Evolutionary conservation across 1,140 invertebrate genomes (phyloP).

Genomic region (Eriosoma lanigerum): DNA sequence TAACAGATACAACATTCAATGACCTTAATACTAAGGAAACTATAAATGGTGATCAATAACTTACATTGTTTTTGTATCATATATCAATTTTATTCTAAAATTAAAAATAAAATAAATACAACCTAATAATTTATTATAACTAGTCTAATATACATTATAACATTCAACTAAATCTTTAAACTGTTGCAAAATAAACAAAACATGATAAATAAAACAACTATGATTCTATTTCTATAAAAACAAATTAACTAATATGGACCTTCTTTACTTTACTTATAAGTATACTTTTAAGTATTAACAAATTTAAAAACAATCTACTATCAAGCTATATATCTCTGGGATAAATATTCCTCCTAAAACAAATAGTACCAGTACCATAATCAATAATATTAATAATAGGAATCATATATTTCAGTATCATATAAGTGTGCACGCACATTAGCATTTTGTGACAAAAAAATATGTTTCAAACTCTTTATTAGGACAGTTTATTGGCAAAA

Average conservation of each 20-base stretch:
- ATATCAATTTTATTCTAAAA: slow-evolving; percentile 50
- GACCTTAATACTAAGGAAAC: neutral
- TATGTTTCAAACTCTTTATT: slow-evolving; percentile 40
- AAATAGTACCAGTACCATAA: slow-evolving; percentile 50
- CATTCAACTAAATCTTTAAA: slow-evolving; percentile 48
- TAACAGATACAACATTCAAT: slow-evolving; percentile 11
- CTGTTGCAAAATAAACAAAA: slow-evolving; percentile 41
- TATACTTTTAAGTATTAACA: slow-evolving; percentile 11
- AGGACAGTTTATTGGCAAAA: slow-evolving; percentile 44
- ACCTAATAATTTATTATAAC: slow-evolving; percentile 41
- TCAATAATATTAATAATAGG: slow-evolving; percentile 51
- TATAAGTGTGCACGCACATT: slow-evolving; percentile 45
- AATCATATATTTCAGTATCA: slow-evolving; percentile 51
- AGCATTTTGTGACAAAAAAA: slow-evolving; percentile 51
- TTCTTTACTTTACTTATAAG: slow-evolving; percentile 41
- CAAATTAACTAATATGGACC: slow-evolving; percentile 31
- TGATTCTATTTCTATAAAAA: slow-evolving; percentile 10
- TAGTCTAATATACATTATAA: slow-evolving; percentile 49
- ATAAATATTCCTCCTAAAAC: slow-evolving; percentile 40
- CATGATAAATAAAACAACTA: slow-evolving; percentile 50
- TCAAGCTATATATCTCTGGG: slow-evolving; percentile 22
- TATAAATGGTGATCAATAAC: slow-evolving; percentile 25
- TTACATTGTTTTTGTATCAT: slow-evolving; percentile 9
- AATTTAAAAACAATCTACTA: slow-evolving; percentile 43
- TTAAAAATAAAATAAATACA: slow-evolving; percentile 50